These are phyloP conservation scores for Daubentonia madagascariensis DNA, from an alignment of 2,113 vertebrate genomes.

Conservation along the genomic window DNA sequence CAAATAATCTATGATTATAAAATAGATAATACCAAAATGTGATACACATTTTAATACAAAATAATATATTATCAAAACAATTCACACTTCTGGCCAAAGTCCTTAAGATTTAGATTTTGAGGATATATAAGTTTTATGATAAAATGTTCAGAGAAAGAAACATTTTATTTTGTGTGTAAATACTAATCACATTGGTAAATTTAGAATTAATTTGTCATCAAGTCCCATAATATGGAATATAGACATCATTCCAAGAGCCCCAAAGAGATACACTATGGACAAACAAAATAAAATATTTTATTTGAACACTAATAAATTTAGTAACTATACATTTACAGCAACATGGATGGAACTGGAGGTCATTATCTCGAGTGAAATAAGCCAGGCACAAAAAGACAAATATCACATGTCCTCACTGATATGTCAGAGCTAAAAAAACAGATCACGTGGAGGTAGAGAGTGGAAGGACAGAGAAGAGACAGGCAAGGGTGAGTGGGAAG, in stretches of 20 bases:
- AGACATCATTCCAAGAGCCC: background rate
- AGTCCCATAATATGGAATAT: background rate
- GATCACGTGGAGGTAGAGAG: too few relatives aligned
- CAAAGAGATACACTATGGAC: background rate
- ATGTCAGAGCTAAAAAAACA: too few relatives aligned
- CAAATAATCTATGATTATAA: background rate
- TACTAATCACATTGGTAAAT: background rate
- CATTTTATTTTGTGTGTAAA: background rate
- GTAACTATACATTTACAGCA: background rate
- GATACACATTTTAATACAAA: conserved; percentile 7
- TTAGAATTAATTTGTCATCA: background rate
- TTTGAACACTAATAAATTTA: background rate
- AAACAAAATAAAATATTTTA: conserved; percentile 13
- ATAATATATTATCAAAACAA: background rate
- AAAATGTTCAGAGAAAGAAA: background rate
- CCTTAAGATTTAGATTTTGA: background rate
- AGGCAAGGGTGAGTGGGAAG: too few relatives aligned
- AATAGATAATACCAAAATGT: background rate
- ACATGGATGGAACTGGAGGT: too few relatives aligned
- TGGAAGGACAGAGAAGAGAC: too few relatives aligned
- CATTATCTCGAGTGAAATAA: too few relatives aligned
- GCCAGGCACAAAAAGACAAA: too few relatives aligned
- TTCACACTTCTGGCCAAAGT: background rate
- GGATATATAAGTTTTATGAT: background rate
- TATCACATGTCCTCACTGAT: too few relatives aligned